phyloP scores from a whole-genome alignment of 2,888 invertebrate species.

The Osmoderma eremita region DNA sequence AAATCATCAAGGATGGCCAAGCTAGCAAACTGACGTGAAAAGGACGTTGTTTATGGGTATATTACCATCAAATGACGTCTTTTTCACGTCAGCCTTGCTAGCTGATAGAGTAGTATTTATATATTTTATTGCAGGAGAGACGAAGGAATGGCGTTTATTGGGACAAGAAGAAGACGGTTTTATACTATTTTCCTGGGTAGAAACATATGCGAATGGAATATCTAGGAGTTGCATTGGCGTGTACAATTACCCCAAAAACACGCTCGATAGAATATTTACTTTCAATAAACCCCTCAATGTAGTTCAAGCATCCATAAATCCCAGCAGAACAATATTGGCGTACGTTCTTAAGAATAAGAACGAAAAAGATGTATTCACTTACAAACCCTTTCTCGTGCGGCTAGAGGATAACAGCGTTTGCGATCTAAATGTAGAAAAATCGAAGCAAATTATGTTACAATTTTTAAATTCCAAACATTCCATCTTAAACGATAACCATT shows the following conservation, averaged over 20 bases:
- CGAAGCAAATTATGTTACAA: constrained; percentile 81
- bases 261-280: constrained; percentile 70
- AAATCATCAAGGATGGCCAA: no score
- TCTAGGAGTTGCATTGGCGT: constrained; percentile 67
- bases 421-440: constrained; percentile 67
- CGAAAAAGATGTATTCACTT: constrained; percentile 60
- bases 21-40: no score
- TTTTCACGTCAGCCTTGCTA: no score
- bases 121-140: constrained; percentile 66
- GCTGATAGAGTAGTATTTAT: background rate
- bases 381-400: constrained; percentile 73
- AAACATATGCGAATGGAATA: constrained; percentile 48
- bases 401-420: constrained; percentile 64
- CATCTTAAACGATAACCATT: constrained; percentile 59
- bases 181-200: constrained; percentile 75
- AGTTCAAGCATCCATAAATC: constrained; percentile 83
- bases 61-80: no score
- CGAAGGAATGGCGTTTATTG: constrained; percentile 81
- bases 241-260: constrained; percentile 71
- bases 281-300: constrained; percentile 74
- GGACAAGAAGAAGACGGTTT: constrained; percentile 84
- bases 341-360: constrained; percentile 72
- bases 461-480: constrained; percentile 74
- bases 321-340: constrained; percentile 72
- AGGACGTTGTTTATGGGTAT: no score